These are phyloP conservation scores for Caenorhabditis wallacei DNA, from an alignment of 2,888 invertebrate genomes.

Conservation along the genomic window DNA sequence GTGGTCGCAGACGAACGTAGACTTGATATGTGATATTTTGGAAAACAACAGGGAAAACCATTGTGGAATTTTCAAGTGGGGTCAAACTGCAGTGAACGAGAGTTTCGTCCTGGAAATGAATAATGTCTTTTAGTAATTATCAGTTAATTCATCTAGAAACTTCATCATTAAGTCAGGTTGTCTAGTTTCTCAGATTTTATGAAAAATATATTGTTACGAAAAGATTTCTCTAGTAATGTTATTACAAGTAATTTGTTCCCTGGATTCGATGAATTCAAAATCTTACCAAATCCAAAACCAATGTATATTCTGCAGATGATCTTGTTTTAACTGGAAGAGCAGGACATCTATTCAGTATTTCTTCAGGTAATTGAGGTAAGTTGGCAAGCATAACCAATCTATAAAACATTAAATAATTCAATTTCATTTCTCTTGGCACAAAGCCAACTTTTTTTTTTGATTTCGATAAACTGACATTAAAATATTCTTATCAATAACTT, in stretches of 20 bases:
- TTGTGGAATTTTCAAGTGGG: conserved; percentile 93
- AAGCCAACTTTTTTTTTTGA: background rate
- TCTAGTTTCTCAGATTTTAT: too few species aligned
- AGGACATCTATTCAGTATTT: conserved; percentile 86
- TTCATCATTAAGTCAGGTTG: too few species aligned
- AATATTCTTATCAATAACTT: too few species aligned
- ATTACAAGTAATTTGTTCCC: too few species aligned
- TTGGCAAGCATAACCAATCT: conserved; percentile 92
- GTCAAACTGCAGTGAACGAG: conserved; percentile 95
- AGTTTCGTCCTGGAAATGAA: conserved; percentile 90
- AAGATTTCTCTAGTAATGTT: too few species aligned
- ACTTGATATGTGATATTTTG: conserved; percentile 92
- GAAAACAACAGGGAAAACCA: conserved; percentile 94
- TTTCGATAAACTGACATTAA: background rate
- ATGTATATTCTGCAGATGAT: conserved; percentile 92
- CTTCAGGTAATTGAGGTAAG: conserved; percentile 90
- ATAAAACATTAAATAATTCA: conserved; percentile 49
- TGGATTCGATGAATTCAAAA: too few species aligned
- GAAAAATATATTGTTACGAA: too few species aligned
- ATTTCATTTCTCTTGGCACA: background rate
- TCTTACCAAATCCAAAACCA: conserved; percentile 89
- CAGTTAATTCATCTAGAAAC: too few species aligned
- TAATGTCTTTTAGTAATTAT: too few species aligned
- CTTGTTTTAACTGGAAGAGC: conserved; percentile 94
- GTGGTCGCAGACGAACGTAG: conserved; percentile 92